phyloP scores from a whole-genome alignment of 2,888 invertebrate species.

The Cephonodes hylas region DNA sequence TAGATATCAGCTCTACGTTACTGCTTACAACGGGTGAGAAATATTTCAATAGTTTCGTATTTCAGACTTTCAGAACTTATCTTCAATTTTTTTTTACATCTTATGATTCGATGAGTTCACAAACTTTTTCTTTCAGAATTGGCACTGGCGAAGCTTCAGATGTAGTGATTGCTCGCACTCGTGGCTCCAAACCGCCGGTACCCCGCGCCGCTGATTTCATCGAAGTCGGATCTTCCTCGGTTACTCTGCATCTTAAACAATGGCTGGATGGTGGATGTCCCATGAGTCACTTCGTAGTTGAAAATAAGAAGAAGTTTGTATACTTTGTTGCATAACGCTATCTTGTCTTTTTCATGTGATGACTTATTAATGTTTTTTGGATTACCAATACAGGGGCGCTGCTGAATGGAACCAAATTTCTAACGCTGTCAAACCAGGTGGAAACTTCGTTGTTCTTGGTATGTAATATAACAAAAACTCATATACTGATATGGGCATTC shows the following conservation, averaged over 20 bases:
- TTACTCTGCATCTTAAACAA: conserved; percentile 93
- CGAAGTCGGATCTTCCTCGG: conserved; percentile 95
- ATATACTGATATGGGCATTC: neutral
- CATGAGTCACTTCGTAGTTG: conserved; percentile 96
- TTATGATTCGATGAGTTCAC: neutral
- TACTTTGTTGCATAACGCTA: neutral
- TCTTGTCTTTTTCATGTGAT: neutral
- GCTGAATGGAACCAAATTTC: conserved; percentile 97
- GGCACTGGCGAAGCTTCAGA: conserved; percentile 96
- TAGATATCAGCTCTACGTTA: conserved; percentile 95
- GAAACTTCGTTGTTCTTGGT: conserved; percentile 92
- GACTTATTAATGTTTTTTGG: neutral
- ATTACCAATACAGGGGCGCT: conserved; percentile 81
- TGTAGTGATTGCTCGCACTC: conserved; percentile 92
- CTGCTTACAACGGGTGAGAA: conserved; percentile 92
- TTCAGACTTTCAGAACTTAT: neutral
- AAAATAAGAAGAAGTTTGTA: conserved; percentile 92
- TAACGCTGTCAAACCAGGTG: conserved; percentile 94
- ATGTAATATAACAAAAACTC: conserved; percentile 23
- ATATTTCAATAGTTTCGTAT: neutral
- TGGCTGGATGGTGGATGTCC: conserved; percentile 98
- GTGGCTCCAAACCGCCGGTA: conserved; percentile 95
- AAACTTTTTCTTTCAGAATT: conserved; percentile 80
- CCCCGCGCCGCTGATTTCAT: conserved; percentile 95
- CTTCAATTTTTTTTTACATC: neutral